Evolutionary conservation across 1,140 invertebrate genomes (phyloP), one percentile per base, ranked within the genome.

Genomic region (Cotesia chilonis): DNA sequence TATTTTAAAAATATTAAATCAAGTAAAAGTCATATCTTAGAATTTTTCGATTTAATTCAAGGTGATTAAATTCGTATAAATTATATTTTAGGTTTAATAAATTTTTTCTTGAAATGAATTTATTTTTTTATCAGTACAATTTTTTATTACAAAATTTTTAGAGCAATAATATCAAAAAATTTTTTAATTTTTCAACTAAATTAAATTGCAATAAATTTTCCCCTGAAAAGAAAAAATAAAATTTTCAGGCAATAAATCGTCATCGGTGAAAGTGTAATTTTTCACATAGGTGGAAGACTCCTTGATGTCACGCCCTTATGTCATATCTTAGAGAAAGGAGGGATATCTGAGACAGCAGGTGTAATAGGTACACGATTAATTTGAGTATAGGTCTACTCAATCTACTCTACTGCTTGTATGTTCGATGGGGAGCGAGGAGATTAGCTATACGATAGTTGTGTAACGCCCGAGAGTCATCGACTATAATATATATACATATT

Each of bases 271-370:
- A 57, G 7, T 57, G 12, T 57, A 57, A 57, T 57, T 14, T 57
- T 14, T 20, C 28, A 28, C 28, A 28, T 28, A 28, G 12, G 17
- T n/a, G 55, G 12, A 17, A 57, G 55, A 17, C 14, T 20, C 17
- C 17, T 57, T 6, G 14, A 74, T 71, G 60, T 70, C 67, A 60
- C 68, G 74, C 73, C 77, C 75, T 77, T 74, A 76, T 70, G 72
- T 74, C 73, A 63, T 17, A 64, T 60, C 17, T 54, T 57, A 74
- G 17, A 51, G 57, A 57, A 73, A 60, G 14, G 52, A 55, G 57
- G 63, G 41, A 66, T 74, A 63, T 69, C 10, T 35, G 12, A 41
- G 52, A 74, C 47, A 59, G 68, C 72, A 74, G 68, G 72, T 74
- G 72, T 74, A 74, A 74, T 74, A 69, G 61, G 54, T 74, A 70